Conservation (phyloP, 2,113 vertebrate genomes). For the Thamnophis sirtalis region DNA sequence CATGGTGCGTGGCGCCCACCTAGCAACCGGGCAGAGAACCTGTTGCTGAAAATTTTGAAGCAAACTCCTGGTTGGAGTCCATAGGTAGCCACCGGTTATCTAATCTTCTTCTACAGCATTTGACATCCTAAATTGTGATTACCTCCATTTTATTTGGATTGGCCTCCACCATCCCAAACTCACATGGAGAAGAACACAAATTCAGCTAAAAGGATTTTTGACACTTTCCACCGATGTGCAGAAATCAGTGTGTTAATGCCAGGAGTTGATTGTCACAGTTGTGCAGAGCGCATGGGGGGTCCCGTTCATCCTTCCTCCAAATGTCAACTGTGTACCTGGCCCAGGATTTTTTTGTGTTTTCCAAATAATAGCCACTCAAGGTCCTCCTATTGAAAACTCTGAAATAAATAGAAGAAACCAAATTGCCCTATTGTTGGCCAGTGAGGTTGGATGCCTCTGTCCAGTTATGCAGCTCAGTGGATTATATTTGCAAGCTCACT, state of each 20-base stretch:
- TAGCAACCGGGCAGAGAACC: no score
- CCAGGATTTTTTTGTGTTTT: not conserved
- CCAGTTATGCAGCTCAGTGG: not conserved
- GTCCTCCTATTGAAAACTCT: not conserved
- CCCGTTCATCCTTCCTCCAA: not conserved
- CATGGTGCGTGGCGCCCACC: no score
- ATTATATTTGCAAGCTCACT: not conserved
- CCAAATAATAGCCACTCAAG: not conserved
- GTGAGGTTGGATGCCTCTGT: not conserved
- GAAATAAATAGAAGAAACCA: not conserved
- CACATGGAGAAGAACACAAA: not conserved
- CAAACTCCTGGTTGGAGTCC: not conserved
- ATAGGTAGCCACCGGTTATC: not conserved
- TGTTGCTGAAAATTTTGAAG: no score
- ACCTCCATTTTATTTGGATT: not conserved
- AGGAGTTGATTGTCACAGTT: not conserved
- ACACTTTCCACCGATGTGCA: not conserved
- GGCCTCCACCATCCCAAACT: not conserved
- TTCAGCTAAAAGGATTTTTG: not conserved
- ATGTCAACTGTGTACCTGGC: not conserved
- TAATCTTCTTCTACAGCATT: not conserved
- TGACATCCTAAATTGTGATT: not conserved
- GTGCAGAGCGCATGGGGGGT: not conserved
- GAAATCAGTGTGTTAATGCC: not conserved
- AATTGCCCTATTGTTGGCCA: not conserved